Percentiles rank a stretch among this genome's conserved stretches.
phyloP scores from a whole-genome alignment of 2,797 vertebrate species.

The Miichthys miiuy region DNA sequence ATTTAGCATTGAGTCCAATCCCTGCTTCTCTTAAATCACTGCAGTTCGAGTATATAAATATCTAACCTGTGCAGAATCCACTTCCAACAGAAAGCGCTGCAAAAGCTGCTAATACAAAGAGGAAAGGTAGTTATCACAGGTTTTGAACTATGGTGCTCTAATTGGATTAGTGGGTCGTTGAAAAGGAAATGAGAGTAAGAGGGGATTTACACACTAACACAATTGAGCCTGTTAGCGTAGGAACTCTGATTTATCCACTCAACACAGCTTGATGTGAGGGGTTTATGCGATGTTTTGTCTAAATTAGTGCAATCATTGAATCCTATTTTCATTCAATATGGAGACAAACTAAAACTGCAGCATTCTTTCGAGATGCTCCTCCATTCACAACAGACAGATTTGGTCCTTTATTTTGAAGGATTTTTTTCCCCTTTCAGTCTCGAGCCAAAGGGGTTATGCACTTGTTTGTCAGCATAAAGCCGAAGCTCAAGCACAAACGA shows the following conservation, averaged over 20 bases:
- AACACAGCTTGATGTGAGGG: constrained; percentile 31
- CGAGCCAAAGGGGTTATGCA: constrained; percentile 41
- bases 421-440: constrained; percentile 13
- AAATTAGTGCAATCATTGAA: not conserved
- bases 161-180: constrained; percentile 79
- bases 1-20: constrained; percentile 20
- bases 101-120: constrained; percentile 44
- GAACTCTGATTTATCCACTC: constrained; percentile 47
- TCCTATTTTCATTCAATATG: not conserved
- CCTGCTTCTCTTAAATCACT: constrained; percentile 26
- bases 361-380: not conserved
- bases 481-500: constrained; percentile 59
- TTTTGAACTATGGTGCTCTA: constrained; percentile 68
- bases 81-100: constrained; percentile 39
- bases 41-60: constrained; percentile 5
- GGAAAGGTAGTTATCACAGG: constrained; percentile 53
- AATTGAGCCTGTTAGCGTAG: constrained; percentile 60
- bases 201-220: constrained; percentile 86
- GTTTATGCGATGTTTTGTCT: constrained; percentile 11
- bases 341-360: not conserved
- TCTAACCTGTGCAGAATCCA: constrained; percentile 29
- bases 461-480: constrained; percentile 74
- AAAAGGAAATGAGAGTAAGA: constrained; percentile 84
- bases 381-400: constrained; percentile 24
- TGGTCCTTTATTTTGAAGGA: constrained; percentile 46